Evolutionary conservation across 2,113 vertebrate genomes (phyloP).

Genomic region (Odobenus rosmarus): DNA sequence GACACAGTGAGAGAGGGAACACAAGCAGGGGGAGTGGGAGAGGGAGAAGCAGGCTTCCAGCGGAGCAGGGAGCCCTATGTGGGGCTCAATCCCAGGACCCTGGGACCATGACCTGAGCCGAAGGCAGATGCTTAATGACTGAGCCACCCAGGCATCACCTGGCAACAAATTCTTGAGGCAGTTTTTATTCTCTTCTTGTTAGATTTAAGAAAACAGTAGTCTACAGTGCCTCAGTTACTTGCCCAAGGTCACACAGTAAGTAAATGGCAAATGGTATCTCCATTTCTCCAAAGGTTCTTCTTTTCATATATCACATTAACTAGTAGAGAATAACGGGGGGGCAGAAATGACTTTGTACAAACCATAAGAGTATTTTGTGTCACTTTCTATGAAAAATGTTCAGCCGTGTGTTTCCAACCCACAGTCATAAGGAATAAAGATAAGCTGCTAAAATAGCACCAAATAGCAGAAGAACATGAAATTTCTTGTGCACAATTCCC

Average conservation of each 20-base stretch:
- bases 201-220: conserved; percentile 39
- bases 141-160: background rate
- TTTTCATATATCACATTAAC: conserved; percentile 71
- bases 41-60: too few species aligned
- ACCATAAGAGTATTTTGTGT: conserved; percentile 72
- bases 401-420: conserved; percentile 48
- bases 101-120: too few species aligned
- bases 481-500: conserved; percentile 67
- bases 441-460: conserved; percentile 66
- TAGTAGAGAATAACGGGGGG: background rate
- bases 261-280: conserved; percentile 48
- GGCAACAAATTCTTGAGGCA: background rate
- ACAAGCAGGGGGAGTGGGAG: too few species aligned
- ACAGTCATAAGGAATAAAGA: conserved; percentile 71
- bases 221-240: background rate
- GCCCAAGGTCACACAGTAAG: conserved; percentile 65
- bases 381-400: conserved; percentile 72
- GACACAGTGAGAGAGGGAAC: too few species aligned
- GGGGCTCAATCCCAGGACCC: too few species aligned
- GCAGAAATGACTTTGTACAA: conserved; percentile 57
- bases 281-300: conserved; percentile 48
- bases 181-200: background rate
- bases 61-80: too few species aligned
- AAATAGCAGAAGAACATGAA: conserved; percentile 50
- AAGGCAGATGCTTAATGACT: too few species aligned